Base-by-base conservation (phyloP, 2,888 invertebrate genomes). In the Hymenopus coronatus region DNA sequence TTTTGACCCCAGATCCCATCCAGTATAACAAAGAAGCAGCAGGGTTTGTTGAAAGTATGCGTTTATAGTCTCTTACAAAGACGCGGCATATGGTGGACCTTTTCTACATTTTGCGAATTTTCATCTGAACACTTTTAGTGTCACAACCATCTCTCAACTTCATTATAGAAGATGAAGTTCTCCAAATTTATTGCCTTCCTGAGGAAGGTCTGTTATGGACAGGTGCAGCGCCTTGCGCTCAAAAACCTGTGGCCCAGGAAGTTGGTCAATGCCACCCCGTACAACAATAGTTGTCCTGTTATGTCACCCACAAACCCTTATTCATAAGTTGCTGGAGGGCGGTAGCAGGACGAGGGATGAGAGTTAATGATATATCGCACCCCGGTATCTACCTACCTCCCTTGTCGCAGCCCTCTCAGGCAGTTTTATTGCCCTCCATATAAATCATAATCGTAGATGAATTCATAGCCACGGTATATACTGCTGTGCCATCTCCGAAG, bases 391-490 rank as follows among this genome's bases (percentile, higher is more conserved):
- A 70, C 54, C 54, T 70, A 70, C 54, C 54, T 70, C 54, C 54
- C 54, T 70, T 70, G 54, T 70, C 54, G 54, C 54, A 70, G 54
- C 54, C 54, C 54, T 70, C 54, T 70, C 12, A 84, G 33, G 84
- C 84, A 84, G 84, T 84, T 84, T 33, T 84, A 84, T 33, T 84
- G 30, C 84, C 33, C 84, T 33, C 25, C 84, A 6, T 15, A 30
- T 84, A 84, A 84, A 84, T 84, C 84, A 84, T 84, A 27, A 84
- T 84, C 84, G 33, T 40, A 84, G n/a, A 40, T 84, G 84, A 84
- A 84, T 84, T 84, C 84, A 84, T 84, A 40, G 84, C 54, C 54
- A 20, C 54, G 54, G 20, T 70, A 70, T 70, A 70, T 70, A 70
- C 54, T 70, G 54, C 30, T 33, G 83, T 28, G 28, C 28, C 28